Base-by-base conservation (phyloP, 2,888 invertebrate species). In the Deroplatys truncata region DNA sequence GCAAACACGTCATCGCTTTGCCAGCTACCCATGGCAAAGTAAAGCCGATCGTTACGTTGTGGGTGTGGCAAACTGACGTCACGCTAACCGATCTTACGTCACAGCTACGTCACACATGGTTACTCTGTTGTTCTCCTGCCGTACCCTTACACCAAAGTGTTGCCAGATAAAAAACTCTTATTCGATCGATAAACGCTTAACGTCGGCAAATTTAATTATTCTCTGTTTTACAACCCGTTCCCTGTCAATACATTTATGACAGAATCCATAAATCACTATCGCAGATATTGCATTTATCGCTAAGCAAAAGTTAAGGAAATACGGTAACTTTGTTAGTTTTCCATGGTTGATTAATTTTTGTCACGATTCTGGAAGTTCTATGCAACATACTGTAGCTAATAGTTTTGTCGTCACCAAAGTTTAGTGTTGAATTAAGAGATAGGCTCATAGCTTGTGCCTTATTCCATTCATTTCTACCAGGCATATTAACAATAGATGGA, bases 351-450 rank as follows among this genome's bases (percentile, higher is more conserved):
- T 43, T 43, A 1, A 10, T 13, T 43, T 43, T 43, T 43, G 1
- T 10, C 1, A 1, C 7, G 13, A 10, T 10, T 10, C 8, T 43
- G 2, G 0, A 10, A 13, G 7, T 5, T 13, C 0, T 10, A 43
- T 13, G 43, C 13, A 13, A 1, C 13, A 43, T 1, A 10, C 13
- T 43, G 13, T 13, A 43, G 43, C 10, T 2, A 13, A 13, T 43
- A 0, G 10, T 13, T 43, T 43, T 43, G 10, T 13, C 1, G 10
- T 13, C 35, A 35, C 35, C 35, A 7, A 35, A 35, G 35, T 9
- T 35, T 35, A 35, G 35, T 13, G 13, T 13, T 10, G 13, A 43
- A 43, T 13, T 43, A 43, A 43, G 43, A 43, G 10, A 1, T 43
- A 13, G 43, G 43, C 13, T 43, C 43, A 43, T 13, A 10, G 1